Evolutionary conservation across 2,113 vertebrate species (phyloP).

Genomic region (rat (Rattus norvegicus)): GRCr8 NC_086039.1:76362001-76362500

Average conservation of each 20-base stretch:
- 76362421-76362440: background rate
- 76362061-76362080: background rate
- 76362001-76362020: background rate
- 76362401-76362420: background rate
- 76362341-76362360: background rate
- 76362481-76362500: background rate
- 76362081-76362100: background rate
- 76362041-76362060: background rate
- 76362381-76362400: background rate
- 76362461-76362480: background rate
- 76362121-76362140: background rate
- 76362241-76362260: background rate
- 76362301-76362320: background rate
- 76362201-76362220: background rate
- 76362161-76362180: background rate
- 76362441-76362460: background rate
- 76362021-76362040: background rate
- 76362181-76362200: background rate
- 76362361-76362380: background rate
- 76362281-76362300: background rate
- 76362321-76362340: background rate
- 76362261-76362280: background rate
- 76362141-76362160: background rate
- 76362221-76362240: background rate
- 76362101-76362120: background rate